Conservation (phyloP, 2,888 invertebrate species). For the Ectobius pallidus region DNA sequence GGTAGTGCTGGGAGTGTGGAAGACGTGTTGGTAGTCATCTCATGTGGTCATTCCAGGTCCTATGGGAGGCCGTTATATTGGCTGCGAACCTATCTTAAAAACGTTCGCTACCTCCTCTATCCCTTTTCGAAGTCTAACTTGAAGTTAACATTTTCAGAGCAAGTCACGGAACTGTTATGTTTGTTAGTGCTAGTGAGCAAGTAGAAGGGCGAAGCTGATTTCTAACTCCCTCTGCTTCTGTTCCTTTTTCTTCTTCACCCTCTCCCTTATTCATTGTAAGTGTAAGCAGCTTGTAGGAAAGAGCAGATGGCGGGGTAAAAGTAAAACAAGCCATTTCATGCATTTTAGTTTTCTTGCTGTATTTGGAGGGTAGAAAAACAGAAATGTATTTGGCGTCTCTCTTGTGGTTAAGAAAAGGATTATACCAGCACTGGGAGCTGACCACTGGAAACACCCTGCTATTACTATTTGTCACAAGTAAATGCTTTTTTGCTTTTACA, state of each 20-base stretch:
- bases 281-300: constrained; percentile 7
- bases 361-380: not conserved
- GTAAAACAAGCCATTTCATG: not conserved
- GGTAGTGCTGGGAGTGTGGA: not conserved
- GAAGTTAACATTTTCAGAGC: not conserved
- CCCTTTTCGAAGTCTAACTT: not conserved
- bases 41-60: constrained; percentile 11
- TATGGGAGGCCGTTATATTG: constrained; percentile 15
- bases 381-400: not conserved
- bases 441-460: not conserved
- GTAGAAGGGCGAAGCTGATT: not conserved
- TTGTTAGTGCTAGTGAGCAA: not conserved
- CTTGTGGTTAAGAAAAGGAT: not conserved
- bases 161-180: constrained; percentile 18
- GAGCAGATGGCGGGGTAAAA: too few species aligned
- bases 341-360: not conserved
- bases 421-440: not conserved
- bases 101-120: not conserved
- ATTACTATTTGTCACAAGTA: not conserved
- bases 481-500: too few species aligned
- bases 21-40: not conserved
- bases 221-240: not conserved
- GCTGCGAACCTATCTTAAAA: not conserved
- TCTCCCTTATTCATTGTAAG: not conserved
- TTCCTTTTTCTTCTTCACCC: not conserved